Base-by-base conservation (phyloP, 2,888 invertebrate species). In the Lissocephala sabroskyi region DNA sequence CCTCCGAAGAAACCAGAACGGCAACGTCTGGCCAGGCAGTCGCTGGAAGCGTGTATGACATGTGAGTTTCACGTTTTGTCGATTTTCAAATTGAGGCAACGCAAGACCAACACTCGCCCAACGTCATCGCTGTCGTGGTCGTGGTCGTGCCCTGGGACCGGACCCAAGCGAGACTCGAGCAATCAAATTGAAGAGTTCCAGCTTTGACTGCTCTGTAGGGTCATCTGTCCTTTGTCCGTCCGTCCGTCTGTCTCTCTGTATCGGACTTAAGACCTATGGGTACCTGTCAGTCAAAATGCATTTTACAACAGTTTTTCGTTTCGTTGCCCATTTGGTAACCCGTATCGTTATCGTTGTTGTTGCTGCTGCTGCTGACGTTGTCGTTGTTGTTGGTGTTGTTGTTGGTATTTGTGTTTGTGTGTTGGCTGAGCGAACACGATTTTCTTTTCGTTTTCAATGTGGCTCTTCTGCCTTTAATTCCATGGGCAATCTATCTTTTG, bases 221-320 rank as follows among this genome's bases (percentile, higher is more conserved):
- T n/a, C n/a, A n/a, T 28, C 45, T 45, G 47, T 58, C 37, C 41
- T 39, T 41, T 44, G 30, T 36, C 19, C 16, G 45, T 54, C 52
- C 32, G 47, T 54, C 50, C 11, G 10, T 40, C 16, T 56, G 49
- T 49, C 55, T 46, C 19, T 45, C 49, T 36, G 59, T 58, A 16
- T 18, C 28, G 18, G 41, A 36, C 26, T 32, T 45, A 65, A 65
- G 73, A 73, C 68, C 73, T 71, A 67, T 67, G 57, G 75, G 61
- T 74, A 75, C 76, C 76, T 78, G 74, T 76, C 76, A 76, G 60
- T 76, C 76, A 76, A 74, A 78, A 76, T 74, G 63, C 68, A 68
- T 75, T 75, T 67, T 71, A 75, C 76, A 71, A 75, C 59, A 68
- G 65, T 63, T 66, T 59, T 42, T 57, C 52, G 48, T 63, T 49